Conservation (phyloP, 30 jellyfish, hydroid and myxozoan species). For the Nemopilema nomurai region DNA sequence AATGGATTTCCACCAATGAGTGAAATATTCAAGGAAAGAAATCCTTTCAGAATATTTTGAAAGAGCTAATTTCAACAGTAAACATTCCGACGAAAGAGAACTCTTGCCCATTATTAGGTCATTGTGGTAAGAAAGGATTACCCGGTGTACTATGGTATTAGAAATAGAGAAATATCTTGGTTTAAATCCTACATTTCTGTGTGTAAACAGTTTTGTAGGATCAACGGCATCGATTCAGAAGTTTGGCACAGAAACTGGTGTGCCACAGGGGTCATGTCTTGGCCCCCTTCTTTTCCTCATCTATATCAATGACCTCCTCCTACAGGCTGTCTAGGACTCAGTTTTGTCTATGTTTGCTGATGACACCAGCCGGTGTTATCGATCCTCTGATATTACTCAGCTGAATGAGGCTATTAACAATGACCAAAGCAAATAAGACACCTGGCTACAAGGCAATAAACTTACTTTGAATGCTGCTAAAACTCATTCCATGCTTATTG, state of each 20-base stretch:
- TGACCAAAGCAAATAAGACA: background rate
- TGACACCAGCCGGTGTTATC: background rate
- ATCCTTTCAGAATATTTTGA: too few relatives aligned
- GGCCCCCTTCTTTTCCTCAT: conserved; percentile 37
- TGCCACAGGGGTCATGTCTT: conserved; percentile 34
- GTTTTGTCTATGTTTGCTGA: background rate
- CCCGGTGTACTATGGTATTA: background rate
- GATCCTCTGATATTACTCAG: background rate
- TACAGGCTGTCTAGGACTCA: background rate
- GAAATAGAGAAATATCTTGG: background rate
- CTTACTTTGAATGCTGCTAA: conserved; percentile 14
- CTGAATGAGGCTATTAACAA: conserved; percentile 22
- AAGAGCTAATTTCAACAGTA: too few relatives aligned
- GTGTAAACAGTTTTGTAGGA: conserved; percentile 9
- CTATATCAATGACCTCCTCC: too few relatives aligned
- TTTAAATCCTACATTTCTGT: background rate
- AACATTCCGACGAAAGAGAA: too few relatives aligned
- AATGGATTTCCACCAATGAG: too few relatives aligned
- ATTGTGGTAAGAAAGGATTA: too few relatives aligned
- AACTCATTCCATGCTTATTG: conserved; percentile 15
- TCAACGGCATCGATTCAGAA: conserved; percentile 4
- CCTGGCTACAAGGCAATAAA: conserved; percentile 32
- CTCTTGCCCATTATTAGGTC: too few relatives aligned
- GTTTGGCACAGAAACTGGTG: background rate
- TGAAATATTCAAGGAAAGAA: too few relatives aligned